phyloP scores from a whole-genome alignment of 2,797 vertebrate genomes.

The Oceanodroma leucorhoa region DNA sequence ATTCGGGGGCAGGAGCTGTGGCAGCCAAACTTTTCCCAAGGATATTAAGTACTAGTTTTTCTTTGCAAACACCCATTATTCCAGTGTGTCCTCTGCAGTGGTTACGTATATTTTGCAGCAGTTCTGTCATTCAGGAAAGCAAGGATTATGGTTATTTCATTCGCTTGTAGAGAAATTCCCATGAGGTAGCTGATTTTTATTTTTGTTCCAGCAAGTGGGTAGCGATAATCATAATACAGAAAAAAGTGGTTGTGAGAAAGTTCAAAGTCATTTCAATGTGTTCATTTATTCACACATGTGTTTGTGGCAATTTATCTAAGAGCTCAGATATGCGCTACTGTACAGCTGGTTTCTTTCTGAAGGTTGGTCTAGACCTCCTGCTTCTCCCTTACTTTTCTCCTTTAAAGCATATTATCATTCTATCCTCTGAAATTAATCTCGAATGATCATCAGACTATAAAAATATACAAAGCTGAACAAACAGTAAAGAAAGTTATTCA shows the following conservation, averaged over 20 bases:
- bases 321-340: background rate
- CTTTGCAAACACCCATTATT: background rate
- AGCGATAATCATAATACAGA: background rate
- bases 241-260: background rate
- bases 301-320: background rate
- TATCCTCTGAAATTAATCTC: slow-evolving; percentile 33
- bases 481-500: slow-evolving; percentile 2
- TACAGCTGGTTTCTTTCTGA: background rate
- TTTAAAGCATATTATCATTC: slow-evolving; percentile 19
- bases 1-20: background rate
- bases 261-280: background rate
- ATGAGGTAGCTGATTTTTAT: background rate
- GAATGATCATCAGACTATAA: slow-evolving; percentile 42
- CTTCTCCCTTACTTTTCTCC: background rate
- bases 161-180: background rate
- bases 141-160: background rate
- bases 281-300: background rate
- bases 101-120: background rate
- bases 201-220: background rate
- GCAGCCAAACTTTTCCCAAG: background rate
- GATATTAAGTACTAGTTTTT: background rate
- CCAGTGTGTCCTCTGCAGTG: background rate
- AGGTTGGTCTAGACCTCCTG: background rate
- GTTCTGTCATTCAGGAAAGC: background rate
- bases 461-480: slow-evolving; percentile 34